Base-by-base conservation (phyloP, 2,888 invertebrate genomes). In the Cheilosia vulpina region DNA sequence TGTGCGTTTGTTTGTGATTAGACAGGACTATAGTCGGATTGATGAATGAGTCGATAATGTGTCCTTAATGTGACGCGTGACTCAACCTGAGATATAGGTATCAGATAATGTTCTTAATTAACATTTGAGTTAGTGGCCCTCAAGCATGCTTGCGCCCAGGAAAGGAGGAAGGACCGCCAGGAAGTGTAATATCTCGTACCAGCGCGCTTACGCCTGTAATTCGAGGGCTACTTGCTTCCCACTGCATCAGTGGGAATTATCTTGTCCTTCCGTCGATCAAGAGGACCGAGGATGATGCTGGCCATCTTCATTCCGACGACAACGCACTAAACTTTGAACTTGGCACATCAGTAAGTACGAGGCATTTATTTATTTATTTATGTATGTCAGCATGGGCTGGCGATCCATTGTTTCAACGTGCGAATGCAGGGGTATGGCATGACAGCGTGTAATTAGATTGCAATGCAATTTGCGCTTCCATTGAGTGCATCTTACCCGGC, bases 31-130 rank as follows among this genome's bases (percentile, higher is more conserved):
- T 45, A 24, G 21, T 41, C 21, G 58, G 76, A 69, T 77, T 87
- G 87, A 87, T 87, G 83, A 71, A 87, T 79, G 83, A 83, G 57
- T 52, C 78, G 87, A 87, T 87, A 87, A 87, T 87, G 79, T 83
- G 87, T 75, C 83, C 82, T 87, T 87, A 83, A 87, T 87, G 66
- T 50, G 83, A 78, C 57, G 75, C 78, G 83, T 83, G 83, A 83
- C 75, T 76, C 75, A 68, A 43, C 66, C 57, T 50, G 62, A 57
- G 65, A 78, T 66, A 75, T 71, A 38, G 38, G 38, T 38, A 79
- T 76, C 75, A 62, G 87, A 87, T 81, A 77, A 85, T 81, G 81
- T 85, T 81, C 85, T 81, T 82, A 77, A 87, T 85, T 85, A 85
- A 85, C 81, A 76, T 85, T 72, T 81, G 81, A 85, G 52, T 77